These are phyloP conservation scores for Anhinga anhinga DNA, from an alignment of 2,113 vertebrate genomes.

Conservation along the genomic window DNA sequence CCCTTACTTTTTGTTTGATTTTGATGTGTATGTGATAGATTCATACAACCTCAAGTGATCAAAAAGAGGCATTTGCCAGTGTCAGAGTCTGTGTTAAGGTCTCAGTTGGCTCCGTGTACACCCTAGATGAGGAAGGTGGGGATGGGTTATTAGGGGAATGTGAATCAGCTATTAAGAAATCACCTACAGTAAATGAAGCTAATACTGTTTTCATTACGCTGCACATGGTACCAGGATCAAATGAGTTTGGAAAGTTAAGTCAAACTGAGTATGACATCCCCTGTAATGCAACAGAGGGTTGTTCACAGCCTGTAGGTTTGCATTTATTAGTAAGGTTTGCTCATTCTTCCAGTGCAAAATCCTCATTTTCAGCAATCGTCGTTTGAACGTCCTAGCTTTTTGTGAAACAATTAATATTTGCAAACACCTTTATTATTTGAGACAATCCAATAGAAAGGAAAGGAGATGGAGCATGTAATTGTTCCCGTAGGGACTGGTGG, in stretches of 20 bases:
- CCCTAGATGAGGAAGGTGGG: slow-evolving; percentile 32
- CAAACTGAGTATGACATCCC: neutral
- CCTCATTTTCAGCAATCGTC: neutral
- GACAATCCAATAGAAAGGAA: slow-evolving; percentile 1
- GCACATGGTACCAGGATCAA: neutral
- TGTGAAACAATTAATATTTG: slow-evolving; percentile 2
- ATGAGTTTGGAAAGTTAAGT: slow-evolving; percentile 16
- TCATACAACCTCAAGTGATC: slow-evolving; percentile 52
- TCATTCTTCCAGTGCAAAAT: slow-evolving; percentile 27
- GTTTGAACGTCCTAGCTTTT: neutral
- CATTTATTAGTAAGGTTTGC: neutral
- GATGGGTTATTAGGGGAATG: slow-evolving; percentile 51
- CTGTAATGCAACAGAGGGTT: neutral
- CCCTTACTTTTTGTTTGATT: slow-evolving; percentile 52
- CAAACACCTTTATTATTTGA: slow-evolving; percentile 41
- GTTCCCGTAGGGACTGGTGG: neutral
- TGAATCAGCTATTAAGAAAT: slow-evolving; percentile 65
- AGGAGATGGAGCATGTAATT: slow-evolving; percentile 5
- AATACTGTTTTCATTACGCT: slow-evolving; percentile 46
- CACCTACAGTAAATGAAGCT: slow-evolving; percentile 56
- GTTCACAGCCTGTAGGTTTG: neutral
- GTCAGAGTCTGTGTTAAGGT: slow-evolving; percentile 25
- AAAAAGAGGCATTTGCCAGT: slow-evolving; percentile 61
- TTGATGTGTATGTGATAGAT: slow-evolving; percentile 28
- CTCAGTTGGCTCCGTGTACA: neutral